These are phyloP conservation scores for Cnemophilus loriae DNA, from an alignment of 2,113 vertebrate species.

Conservation along the genomic window DNA sequence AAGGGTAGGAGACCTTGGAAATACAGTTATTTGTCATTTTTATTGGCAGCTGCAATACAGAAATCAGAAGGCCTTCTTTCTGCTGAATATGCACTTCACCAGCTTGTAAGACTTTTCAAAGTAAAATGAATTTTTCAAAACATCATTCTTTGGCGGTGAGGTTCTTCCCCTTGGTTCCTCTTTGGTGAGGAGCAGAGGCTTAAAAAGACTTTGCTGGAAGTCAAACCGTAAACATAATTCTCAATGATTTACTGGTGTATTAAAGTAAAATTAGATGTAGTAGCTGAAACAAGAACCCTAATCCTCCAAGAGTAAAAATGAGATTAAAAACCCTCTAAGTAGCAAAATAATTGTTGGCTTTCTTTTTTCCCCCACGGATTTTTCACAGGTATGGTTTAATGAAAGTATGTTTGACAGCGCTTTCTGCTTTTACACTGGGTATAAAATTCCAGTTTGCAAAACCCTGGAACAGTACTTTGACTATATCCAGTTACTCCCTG, in stretches of 20 bases:
- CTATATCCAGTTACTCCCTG: constrained; percentile 73
- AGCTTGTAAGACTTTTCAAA: not conserved
- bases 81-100: not conserved
- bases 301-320: not conserved
- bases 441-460: constrained; percentile 75
- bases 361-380: not conserved
- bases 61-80: not conserved
- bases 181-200: not conserved
- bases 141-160: not conserved
- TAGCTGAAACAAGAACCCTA: not conserved
- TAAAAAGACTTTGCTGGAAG: not conserved
- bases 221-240: not conserved
- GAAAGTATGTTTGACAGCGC: constrained; percentile 71
- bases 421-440: constrained; percentile 75
- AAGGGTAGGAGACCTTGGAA: constrained; percentile 62
- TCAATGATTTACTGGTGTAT: not conserved
- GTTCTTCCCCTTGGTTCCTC: not conserved
- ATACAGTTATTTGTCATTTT: not conserved
- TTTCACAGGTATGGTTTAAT: constrained; percentile 75
- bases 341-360: not conserved
- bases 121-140: not conserved
- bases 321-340: not conserved
- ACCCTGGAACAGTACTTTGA: constrained; percentile 75
- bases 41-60: not conserved
- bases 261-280: not conserved